These are phyloP conservation scores for Blastomussa wellsi DNA, from an alignment of 92 coral and sea anemone genomes.

Conservation along the genomic window DNA sequence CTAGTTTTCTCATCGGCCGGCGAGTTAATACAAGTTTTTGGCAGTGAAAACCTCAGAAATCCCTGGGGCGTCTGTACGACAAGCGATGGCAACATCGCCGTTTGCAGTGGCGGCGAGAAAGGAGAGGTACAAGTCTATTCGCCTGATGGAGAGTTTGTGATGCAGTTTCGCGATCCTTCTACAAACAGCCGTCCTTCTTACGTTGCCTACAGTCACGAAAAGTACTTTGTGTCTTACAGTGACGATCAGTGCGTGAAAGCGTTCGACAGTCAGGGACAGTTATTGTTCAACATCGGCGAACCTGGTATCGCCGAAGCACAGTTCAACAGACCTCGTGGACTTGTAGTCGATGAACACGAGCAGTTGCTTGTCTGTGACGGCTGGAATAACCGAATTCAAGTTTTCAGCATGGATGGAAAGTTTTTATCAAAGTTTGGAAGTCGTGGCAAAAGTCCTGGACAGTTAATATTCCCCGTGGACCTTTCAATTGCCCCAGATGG, in stretches of 20 bases:
- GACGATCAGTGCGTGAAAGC: slow-evolving; percentile 53
- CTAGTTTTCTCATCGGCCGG: slow-evolving; percentile 54
- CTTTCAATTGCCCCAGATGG: slow-evolving; percentile 43
- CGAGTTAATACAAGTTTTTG: slow-evolving; percentile 40
- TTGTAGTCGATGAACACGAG: slow-evolving; percentile 34
- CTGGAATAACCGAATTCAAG: slow-evolving; percentile 50
- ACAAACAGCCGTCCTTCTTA: slow-evolving; percentile 44
- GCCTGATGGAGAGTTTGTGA: slow-evolving; percentile 38
- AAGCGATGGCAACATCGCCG: slow-evolving; percentile 52
- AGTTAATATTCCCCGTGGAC: slow-evolving; percentile 47
- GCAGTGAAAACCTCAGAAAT: slow-evolving; percentile 37
- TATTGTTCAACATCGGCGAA: slow-evolving; percentile 36
- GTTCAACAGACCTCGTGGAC: slow-evolving; percentile 57
- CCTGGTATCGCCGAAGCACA: slow-evolving; percentile 13
- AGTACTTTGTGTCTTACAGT: slow-evolving; percentile 55
- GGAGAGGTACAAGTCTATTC: slow-evolving; percentile 48
- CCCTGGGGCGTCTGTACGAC: slow-evolving; percentile 63
- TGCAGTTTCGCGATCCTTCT: slow-evolving; percentile 30
- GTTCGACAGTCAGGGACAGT: slow-evolving; percentile 40
- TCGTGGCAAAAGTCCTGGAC: slow-evolving; percentile 45
- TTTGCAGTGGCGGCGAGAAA: slow-evolving; percentile 50
- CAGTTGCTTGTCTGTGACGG: slow-evolving; percentile 55
- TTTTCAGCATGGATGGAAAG: slow-evolving; percentile 42
- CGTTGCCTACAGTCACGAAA: slow-evolving; percentile 48
- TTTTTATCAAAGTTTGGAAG: slow-evolving; percentile 51